Base-by-base conservation (phyloP, 2,113 vertebrate species). In the Phalacrocorax pelagicus region DNA sequence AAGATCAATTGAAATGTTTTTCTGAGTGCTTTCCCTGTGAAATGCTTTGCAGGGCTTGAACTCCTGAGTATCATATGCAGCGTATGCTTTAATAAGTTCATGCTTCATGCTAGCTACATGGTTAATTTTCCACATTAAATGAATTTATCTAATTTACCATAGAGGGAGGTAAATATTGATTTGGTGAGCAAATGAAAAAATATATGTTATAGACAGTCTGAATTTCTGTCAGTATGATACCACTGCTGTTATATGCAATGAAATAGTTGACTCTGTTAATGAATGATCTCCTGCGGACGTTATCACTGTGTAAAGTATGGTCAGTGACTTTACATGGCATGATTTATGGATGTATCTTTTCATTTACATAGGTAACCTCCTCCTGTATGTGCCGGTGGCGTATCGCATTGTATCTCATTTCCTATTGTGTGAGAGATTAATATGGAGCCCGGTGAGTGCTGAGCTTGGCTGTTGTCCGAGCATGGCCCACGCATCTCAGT, bases 1-100 rank as follows among this genome's bases (percentile, higher is more conserved):
- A 81, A 83, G 94, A 97, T 97, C 94, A 93, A 93, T 72, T 94
- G 86, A 97, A 96, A 97, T 93, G 69, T 96, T 95, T 97, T 97
- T 94, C 92, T 88, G 94, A 93, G 74, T 81, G 87, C 80, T 97
- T 86, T 95, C 27, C 42, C 42, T 91, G 67, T 51, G 90, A 92
- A 96, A 92, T 61, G 58, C 72, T 94, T 94, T 9, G 11, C 71
- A 80, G 79, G 66, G 46, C 66, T 86, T 84, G 62, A 87, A 73
- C 70, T 96, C 86, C 74, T 65, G 44, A 74, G 27, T 81, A 46
- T 81, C 38, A 18, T n/a, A 21, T 34, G 62, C 65, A 63, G 72
- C 1, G 1, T 79, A 20, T 15, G 12, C 27, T 80, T 69, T 44
- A 81, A 17, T 71, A 40, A 52, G 55, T 78, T 63, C 30, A 26